Base-by-base conservation (phyloP, 2,888 invertebrate genomes). In the Leptopilina myrica region DNA sequence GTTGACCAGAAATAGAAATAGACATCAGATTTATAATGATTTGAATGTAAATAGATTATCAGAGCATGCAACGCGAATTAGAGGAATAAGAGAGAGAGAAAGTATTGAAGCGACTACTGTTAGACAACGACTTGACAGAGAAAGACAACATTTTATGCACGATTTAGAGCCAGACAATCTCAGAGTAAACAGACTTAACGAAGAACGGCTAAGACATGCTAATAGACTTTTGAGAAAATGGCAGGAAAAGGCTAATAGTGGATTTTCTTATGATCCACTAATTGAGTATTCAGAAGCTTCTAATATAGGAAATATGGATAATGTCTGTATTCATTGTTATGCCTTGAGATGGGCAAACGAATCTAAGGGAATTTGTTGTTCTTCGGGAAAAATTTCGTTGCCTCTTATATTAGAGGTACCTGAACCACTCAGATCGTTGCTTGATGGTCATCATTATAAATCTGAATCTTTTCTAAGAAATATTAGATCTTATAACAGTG, bases 291-390 rank as follows among this genome's bases (percentile, higher is more conserved):
- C 59, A n/a, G 5, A n/a, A 7, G 59, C 14, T 59, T 15, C 59
- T 82, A 85, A 80, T 83, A 87, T 89, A 85, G 86, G 86, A 82
- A 79, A 79, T 85, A 88, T 90, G 89, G 86, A 85, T 83, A 84
- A 79, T 78, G 81, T 89, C 83, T 89, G 90, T 82, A 76, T 65
- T 86, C 86, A 88, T 89, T 89, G 89, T 83, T 86, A 87, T 81
- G 88, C 89, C 79, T 86, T 89, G 76, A 90, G 89, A 82, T 90
- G 85, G 80, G 87, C 85, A 85, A 86, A 86, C 82, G 90, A 92
- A 89, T 82, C 89, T 69, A 84, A 86, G 84, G 91, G 90, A 84
- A 88, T 91, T 86, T 92, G 90, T 85, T 92, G 90, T 86, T 86
- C 88, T 78, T 87, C 84, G 83, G 90, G 90, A 80, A 91, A 92